Conservation (phyloP, 2,797 vertebrate genomes). For the Miopithecus talapoin region DNA sequence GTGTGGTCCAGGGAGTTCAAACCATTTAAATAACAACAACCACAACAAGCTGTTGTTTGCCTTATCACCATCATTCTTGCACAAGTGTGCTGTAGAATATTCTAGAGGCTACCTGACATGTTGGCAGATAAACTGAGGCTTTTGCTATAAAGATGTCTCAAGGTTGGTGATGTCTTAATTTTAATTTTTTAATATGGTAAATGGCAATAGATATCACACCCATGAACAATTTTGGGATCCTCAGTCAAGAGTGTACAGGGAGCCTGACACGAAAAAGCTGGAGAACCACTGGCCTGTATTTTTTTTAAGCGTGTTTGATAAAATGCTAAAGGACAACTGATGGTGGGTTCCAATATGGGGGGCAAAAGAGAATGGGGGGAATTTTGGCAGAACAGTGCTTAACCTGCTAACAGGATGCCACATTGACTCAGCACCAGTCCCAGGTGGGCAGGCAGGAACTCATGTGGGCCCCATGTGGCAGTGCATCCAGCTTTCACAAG, state of each 20-base stretch:
- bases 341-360: neutral
- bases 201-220: too few species aligned
- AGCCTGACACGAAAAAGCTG: neutral
- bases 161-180: neutral
- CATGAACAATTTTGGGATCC: neutral
- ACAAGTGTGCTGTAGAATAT: neutral
- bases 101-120: neutral
- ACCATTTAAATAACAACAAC: neutral
- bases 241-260: neutral
- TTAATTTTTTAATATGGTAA: neutral
- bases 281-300: neutral
- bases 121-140: neutral
- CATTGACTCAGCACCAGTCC: neutral
- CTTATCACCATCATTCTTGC: neutral
- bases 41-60: neutral
- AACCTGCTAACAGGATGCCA: neutral
- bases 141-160: neutral
- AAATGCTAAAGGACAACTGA: neutral
- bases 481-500: too few species aligned
- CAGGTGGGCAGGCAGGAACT: too few species aligned
- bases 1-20: neutral
- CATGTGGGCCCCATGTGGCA: neutral
- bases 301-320: neutral
- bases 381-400: neutral
- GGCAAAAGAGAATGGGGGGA: neutral